Base-by-base conservation (phyloP, 2,888 invertebrate species). In the Drosophila antonietae region DNA sequence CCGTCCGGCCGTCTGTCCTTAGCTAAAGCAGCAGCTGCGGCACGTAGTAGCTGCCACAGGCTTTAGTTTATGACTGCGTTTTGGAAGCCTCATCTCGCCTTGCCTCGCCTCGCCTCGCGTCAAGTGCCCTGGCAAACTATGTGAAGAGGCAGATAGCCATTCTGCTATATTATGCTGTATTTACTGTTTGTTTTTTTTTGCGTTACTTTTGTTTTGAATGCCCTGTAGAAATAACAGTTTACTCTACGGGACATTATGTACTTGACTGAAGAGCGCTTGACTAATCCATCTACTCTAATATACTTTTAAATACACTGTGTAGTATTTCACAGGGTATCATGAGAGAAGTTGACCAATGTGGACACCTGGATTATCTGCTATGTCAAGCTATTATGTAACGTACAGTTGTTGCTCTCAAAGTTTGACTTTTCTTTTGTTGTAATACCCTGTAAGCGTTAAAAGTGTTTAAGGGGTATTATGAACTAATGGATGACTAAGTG, bases 1-100 rank as follows among this genome's bases (percentile, higher is more conserved):
- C 41, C 15, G 44, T 23, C 20, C 46, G 39, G 35, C 41, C 15
- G 44, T 23, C 20, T 52, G 58, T 47, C 46, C 46, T 41, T 53
- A 31, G 10, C 51, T 20, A 14, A 14, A n/a, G n/a, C 53, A n/a
- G 39, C 71, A 70, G 71, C 71, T 56, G 71, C 18, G 71, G 71
- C 69, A 70, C 69, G 69, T 70, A 70, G 43, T 41, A 35, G 53
- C 59, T 70, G 69, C 59, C 53, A 60, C 69, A 69, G 60, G 55
- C 61, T 60, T 55, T 71, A 60, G 53, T 60, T 69, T 69, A 70
- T 62, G 44, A 56, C 44, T 51, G 44, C 49, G 33, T 23, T 31
- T 37, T 12, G 56, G n/a, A 35, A 55, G 37, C 39, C 37, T 52
- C 51, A 23, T 8, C 33, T 12, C 44, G 14, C 3, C 20, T 18